Evolutionary conservation across 2,113 vertebrate genomes (phyloP).

Genomic region (Macrotis lagotis): DNA sequence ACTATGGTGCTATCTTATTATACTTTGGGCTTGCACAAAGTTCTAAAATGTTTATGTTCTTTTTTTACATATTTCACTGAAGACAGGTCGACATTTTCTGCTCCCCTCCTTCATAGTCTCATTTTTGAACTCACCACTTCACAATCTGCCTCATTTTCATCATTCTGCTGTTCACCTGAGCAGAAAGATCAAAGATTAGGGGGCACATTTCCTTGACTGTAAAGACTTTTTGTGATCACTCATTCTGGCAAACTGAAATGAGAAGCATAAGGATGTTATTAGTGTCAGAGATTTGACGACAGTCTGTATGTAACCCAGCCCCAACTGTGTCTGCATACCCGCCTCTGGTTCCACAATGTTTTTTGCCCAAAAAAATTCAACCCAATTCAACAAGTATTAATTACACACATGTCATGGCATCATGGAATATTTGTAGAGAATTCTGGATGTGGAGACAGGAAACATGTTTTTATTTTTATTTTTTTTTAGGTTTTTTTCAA

Average conservation of each 20-base stretch:
- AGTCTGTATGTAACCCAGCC: neutral
- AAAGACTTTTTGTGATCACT: neutral
- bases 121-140: constrained; percentile 25
- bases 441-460: neutral
- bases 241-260: neutral
- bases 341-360: neutral
- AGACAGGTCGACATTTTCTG: neutral
- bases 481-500: too few relatives aligned
- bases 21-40: neutral
- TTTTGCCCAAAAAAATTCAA: neutral
- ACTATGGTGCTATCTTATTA: neutral
- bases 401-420: neutral
- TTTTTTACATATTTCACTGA: constrained; percentile 35
- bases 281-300: neutral
- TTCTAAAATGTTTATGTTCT: neutral
- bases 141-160: constrained; percentile 17
- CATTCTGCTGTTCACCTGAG: constrained; percentile 9
- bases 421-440: neutral
- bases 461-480: neutral
- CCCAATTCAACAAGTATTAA: neutral
- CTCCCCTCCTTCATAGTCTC: neutral
- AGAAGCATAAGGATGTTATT: neutral
- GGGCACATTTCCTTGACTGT: constrained; percentile 1
- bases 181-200: neutral
- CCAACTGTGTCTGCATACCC: neutral